Evolutionary conservation across 2,888 invertebrate genomes (phyloP), one percentile per base, ranked within the genome.

Genomic region (Amphipoea oculea): DNA sequence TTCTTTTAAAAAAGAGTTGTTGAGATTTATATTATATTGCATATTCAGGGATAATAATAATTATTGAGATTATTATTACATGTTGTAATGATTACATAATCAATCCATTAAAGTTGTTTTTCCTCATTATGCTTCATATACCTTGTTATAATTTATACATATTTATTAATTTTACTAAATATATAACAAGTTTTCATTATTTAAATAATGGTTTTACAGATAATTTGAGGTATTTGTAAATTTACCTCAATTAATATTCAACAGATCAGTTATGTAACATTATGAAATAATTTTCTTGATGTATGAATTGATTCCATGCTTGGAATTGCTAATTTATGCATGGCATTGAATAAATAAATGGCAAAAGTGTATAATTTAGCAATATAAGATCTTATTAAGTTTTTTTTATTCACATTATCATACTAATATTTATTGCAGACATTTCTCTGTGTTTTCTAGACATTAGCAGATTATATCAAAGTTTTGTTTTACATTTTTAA

Each of bases 261-360:
- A 9, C 23, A 6, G 12, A n/a, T 45, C n/a, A 42, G 36, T 60
- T 65, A 36, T 7, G 36, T 36, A 65, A 51, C 36, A 67, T 63
- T n/a, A 67, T 45, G 66, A 40, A 82, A 57, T 4, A 20, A 14
- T 60, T 29, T 71, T 60, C 7, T 42, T 29, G 51, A 36, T 42
- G 23, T 40, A 54, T 9, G 42, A 63, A 65, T 45, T 45, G 9
- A 45, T 79, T 36, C n/a, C 5, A 63, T 57, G 40, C 23, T 40
- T 29, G 1, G 29, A 29, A 29, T 29, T 29, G 29, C 14, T 36
- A 57, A 85, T 63, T 42, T 48, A 82, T 85, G 17, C 54, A 62
- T 85, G 69, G n/a, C 65, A 62, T 74, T 85, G n/a, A 82, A 70
- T 60, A 1, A 54, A 60, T 85, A 45, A 62, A 68, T 51, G 51